Base-by-base conservation (phyloP, 2,797 vertebrate species). In the Lindbergichthys nudifrons region DNA sequence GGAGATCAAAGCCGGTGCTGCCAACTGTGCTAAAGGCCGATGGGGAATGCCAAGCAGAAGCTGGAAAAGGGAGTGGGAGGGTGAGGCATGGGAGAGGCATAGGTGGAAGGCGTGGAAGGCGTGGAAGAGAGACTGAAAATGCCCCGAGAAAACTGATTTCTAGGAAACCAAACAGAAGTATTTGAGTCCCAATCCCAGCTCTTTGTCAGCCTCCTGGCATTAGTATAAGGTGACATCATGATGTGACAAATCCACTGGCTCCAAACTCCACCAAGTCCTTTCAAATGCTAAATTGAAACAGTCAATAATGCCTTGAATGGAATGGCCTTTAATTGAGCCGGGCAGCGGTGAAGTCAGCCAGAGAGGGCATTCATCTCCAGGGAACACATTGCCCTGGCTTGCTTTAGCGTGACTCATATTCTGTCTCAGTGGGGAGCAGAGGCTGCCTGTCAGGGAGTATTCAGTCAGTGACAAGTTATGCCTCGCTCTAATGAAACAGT, bases 21-120 rank as follows among this genome's bases (percentile, higher is more conserved):
- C 92, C 88, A 89, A 92, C 80, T 93, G 89, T 87, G 92, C 68
- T 75, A 91, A 91, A 92, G 86, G 87, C 84, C 66, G 61, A 66
- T 1, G 60, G 66, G 71, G 65, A 82, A 83, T 84, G 91, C 82
- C 83, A 89, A 86, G 85, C 58, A 26, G 32, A 79, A 43, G 67
- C 59, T 67, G 68, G 65, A 70, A 36, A 43, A 67, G 66, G 71
- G 64, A 75, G 72, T 63, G 54, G 61, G 70, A 62, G 77, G 77
- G 64, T 21, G 61, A 52, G 51, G 62, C 46, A 70, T 45, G 45
- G 67, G 65, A 64, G 71, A 61, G 57, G 61, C 15, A 61, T 45
- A 67, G 69, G 58, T 67, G 57, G 15, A 32, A 32, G 21, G 41
- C 21, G 58, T 67, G 57, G 15, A 32, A 32, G 21, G 41, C 21